Percentiles rank a stretch among this genome's conserved stretches.
Conservation (phyloP, 2,797 vertebrate genomes). For the Hybognathus amarus region DNA sequence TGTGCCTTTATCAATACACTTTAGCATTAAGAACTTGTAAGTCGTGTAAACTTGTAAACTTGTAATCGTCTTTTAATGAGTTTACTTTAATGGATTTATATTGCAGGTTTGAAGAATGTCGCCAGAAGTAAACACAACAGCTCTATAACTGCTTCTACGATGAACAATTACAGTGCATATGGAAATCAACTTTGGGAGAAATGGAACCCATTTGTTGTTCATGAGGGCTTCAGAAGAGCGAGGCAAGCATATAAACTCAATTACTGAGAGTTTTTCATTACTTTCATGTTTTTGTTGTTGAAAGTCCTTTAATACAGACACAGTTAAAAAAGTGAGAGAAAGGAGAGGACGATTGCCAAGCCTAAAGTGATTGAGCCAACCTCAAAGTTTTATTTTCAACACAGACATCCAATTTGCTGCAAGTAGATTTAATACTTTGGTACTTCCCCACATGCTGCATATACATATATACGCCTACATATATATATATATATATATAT, state of each 20-base stretch:
- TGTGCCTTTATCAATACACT: not conserved
- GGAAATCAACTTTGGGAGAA: slow-evolving; percentile 49
- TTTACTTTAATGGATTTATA: slow-evolving; percentile 36
- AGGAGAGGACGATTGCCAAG: slow-evolving; percentile 21
- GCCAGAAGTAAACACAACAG: slow-evolving; percentile 24
- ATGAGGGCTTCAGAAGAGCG: slow-evolving; percentile 41
- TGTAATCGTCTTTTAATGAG: not conserved
- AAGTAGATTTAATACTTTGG: slow-evolving; percentile 15
- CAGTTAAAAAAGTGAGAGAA: slow-evolving; percentile 44
- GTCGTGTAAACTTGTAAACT: no score
- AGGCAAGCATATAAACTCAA: slow-evolving; percentile 56
- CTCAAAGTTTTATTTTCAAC: slow-evolving; percentile 50
- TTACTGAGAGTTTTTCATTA: slow-evolving; percentile 47
- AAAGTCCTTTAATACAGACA: slow-evolving; percentile 50
- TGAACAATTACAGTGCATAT: slow-evolving; percentile 30
- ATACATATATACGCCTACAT: no score
- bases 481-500: no score
- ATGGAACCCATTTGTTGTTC: slow-evolving; percentile 52
- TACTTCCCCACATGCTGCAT: not conserved
- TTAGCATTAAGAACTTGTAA: not conserved
- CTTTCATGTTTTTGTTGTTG: slow-evolving; percentile 54
- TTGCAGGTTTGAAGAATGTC: slow-evolving; percentile 6
- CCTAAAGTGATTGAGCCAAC: slow-evolving; percentile 49
- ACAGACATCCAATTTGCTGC: slow-evolving; percentile 39
- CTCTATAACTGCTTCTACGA: slow-evolving; percentile 23